These are phyloP conservation scores for Verasper variegatus DNA, from an alignment of 2,113 vertebrate genomes.

Conservation along the genomic window DNA sequence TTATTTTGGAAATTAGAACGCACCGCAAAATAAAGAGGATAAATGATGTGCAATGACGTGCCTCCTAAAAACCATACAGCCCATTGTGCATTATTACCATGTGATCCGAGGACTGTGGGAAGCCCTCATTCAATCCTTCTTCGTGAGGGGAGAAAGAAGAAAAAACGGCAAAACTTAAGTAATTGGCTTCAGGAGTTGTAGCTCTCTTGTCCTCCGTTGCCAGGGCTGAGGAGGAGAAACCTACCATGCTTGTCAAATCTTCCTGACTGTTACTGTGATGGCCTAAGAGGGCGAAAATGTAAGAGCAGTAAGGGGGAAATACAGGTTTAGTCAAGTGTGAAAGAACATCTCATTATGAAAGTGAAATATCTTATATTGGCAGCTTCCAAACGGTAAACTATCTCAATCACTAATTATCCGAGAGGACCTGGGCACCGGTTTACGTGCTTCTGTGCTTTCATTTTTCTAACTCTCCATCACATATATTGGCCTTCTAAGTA, in stretches of 20 bases:
- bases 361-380: constrained; percentile 71
- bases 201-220: constrained; percentile 68
- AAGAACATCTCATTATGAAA: constrained; percentile 78
- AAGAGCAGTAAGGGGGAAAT: constrained; percentile 57
- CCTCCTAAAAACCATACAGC: constrained; percentile 52
- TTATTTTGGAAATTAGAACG: constrained; percentile 71
- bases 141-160: constrained; percentile 50
- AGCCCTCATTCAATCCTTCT: constrained; percentile 56
- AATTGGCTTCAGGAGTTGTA: constrained; percentile 79
- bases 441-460: not conserved
- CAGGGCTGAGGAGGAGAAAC: constrained; percentile 66
- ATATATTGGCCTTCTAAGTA: not conserved
- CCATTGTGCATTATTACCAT: constrained; percentile 58
- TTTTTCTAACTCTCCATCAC: not conserved
- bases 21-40: constrained; percentile 65
- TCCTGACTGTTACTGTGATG: constrained; percentile 69
- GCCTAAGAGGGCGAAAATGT: constrained; percentile 69
- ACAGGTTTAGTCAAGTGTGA: constrained; percentile 79
- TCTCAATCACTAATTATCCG: constrained; percentile 44
- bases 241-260: constrained; percentile 81
- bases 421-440: too few species aligned
- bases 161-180: constrained; percentile 74
- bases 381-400: constrained; percentile 45
- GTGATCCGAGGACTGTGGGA: constrained; percentile 64
- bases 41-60: constrained; percentile 61